Percentiles rank a stretch among this genome's conserved stretches.
phyloP scores from a whole-genome alignment of 2,113 vertebrate species.

The Tragelaphus strepsiceros region DNA sequence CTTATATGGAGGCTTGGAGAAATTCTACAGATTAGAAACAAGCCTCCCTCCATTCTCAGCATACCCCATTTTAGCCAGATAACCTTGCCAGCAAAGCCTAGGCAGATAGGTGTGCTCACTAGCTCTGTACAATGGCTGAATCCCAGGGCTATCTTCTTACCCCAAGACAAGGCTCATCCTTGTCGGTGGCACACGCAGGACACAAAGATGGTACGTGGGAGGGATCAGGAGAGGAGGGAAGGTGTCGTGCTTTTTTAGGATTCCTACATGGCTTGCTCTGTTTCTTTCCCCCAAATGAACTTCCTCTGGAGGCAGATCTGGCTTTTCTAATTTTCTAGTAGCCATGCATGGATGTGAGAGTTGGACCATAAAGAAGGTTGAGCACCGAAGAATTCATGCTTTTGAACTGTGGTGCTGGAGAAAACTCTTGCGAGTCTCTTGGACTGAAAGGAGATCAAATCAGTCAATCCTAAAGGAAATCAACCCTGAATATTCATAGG shows the following conservation, averaged over 20 bases:
- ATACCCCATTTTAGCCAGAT: background rate
- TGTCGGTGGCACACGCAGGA: accelerated
- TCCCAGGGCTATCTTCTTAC: background rate
- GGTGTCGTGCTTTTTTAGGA: background rate
- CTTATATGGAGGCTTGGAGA: background rate
- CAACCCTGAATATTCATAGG: background rate
- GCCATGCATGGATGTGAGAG: background rate
- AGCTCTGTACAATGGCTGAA: background rate
- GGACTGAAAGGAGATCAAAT: background rate
- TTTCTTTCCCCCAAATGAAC: background rate
- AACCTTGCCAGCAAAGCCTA: background rate
- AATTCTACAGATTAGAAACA: background rate
- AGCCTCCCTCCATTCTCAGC: background rate
- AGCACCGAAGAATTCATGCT: background rate
- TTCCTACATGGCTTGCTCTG: background rate
- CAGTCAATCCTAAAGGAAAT: background rate
- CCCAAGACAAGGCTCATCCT: background rate
- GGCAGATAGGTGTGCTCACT: background rate
- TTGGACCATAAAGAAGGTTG: background rate
- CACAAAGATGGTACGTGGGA: background rate
- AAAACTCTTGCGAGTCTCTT: background rate
- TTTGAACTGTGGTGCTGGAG: background rate
- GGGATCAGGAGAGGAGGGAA: background rate
- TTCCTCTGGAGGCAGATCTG: background rate
- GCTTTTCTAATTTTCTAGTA: background rate